Percentiles rank a stretch among this genome's conserved stretches.
Conservation (phyloP, 92 coral and sea anemone species). For the Micromussa lordhowensis region DNA sequence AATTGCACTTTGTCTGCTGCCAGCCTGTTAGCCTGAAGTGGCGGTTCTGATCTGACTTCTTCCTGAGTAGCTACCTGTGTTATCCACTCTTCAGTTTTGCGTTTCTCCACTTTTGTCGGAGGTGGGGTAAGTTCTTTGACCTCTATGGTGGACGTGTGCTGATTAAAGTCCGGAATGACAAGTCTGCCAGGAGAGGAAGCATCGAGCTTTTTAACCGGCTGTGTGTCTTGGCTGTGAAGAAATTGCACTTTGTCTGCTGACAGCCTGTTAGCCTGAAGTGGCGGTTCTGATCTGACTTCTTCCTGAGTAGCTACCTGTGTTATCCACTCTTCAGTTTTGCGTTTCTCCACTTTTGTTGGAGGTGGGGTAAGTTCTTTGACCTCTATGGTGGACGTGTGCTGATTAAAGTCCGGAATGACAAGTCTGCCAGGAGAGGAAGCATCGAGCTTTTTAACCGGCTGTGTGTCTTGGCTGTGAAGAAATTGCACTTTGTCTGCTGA, state of each 20-base stretch:
- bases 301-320: too few species aligned
- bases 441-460: neutral
- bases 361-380: neutral
- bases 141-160: neutral
- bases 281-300: too few species aligned
- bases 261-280: too few species aligned
- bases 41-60: constrained; percentile 1
- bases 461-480: neutral
- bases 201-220: too few species aligned
- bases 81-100: neutral
- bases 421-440: neutral
- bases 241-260: too few species aligned
- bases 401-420: constrained; percentile 8
- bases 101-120: neutral
- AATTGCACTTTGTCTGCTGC: neutral
- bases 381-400: neutral
- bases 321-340: too few species aligned
- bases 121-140: neutral
- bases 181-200: too few species aligned
- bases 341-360: too few species aligned
- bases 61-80: neutral
- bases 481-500: neutral
- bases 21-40: neutral
- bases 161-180: neutral
- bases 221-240: too few species aligned